Base-by-base conservation (phyloP, 37 sponge, comb jelly and placozoan genomes). In the Hormiphora californensis region DNA sequence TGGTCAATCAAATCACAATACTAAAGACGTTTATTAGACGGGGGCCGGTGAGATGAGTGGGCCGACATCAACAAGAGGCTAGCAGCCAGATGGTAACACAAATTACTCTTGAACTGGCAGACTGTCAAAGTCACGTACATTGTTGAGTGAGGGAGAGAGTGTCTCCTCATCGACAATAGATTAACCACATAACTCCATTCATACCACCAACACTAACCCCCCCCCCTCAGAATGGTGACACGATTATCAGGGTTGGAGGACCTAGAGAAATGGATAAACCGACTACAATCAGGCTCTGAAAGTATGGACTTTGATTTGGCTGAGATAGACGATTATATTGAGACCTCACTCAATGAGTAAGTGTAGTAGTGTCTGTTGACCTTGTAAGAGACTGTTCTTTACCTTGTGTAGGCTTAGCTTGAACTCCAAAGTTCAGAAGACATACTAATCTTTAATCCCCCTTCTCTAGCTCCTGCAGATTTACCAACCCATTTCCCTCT, bases 321-420 rank as follows among this genome's bases (percentile, higher is more conserved):
- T 8, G 46, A 73, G 7, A 4, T 73, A 30, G 81, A 73, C 8
- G 81, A 73, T 39, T 41, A 43, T 46, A 73, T 73, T 25, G 81
- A 73, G 35, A 9, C 21, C 27, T 73, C 81, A 4, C 23, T 28
- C 46, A 36, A 49, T 49, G 9, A 15, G 15, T 49, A 9, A 9
- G 15, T 9, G 12, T 49, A 49, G 53, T 49, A 49, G 15, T 9
- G 53, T 49, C 15, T 49, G n/a, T 15, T 49, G 53, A 49, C 53
- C 9, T 12, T 46, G 51, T 12, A 46, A 46, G 12, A 46, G 51
- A 8, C 12, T 46, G 12, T 12, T 46, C 12, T 46, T 46, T 46
- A 15, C 51, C 8, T 15, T 15, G 8, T 46, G 12, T 15, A 46
- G 12, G 51, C 12, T 12, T 46, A 12, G 51, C 12, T 46, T 15